Base-by-base conservation (phyloP, 2,113 vertebrate genomes). In the Aphyosemion australe region DNA sequence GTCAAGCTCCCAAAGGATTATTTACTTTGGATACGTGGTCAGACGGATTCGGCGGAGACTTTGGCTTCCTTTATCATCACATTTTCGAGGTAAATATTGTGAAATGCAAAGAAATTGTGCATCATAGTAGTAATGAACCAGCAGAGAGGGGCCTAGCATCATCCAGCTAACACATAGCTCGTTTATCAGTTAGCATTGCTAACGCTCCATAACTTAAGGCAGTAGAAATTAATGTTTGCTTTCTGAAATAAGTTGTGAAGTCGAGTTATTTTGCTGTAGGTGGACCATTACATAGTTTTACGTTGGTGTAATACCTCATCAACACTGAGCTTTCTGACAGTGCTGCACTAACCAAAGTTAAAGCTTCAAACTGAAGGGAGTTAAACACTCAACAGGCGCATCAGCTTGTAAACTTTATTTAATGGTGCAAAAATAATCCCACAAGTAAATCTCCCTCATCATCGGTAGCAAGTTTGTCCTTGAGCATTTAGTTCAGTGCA, bases 101-200 rank as follows among this genome's bases (percentile, higher is more conserved):
- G 0, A 7, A 58, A 34, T 76, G 65, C 49, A 59, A 18, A 21
- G 18, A 2, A 69, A 46, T 32, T 66, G 41, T 42, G 45, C 13
- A 6, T 61, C 63, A 8, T 51, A 66, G 18, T 57, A 54, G 62
- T 42, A 19, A 39, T 15, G 18, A 31, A 65, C 60, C 43, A 62
- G 41, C 69, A 53, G 2, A 62, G 61, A 62, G 5, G 72, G 86
- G 89, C 83, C 87, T 79, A 81, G 84, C 89, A 78, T 82, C 72
- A 71, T 79, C 85, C n/a, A 31, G 69, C 80, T 65, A 78, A 72
- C 63, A 3, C 41, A 11, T 32, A 80, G 65, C 72, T 84, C 48
- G 15, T 2, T 26, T 26, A 69, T 52, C 73, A 14, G 61, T 74
- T 90, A 87, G 86, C 83, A 65, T 69, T 10, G 82, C 72, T 73